These are phyloP conservation scores for Microtus montanus DNA, from an alignment of 2,113 vertebrate species.

Conservation along the genomic window DNA sequence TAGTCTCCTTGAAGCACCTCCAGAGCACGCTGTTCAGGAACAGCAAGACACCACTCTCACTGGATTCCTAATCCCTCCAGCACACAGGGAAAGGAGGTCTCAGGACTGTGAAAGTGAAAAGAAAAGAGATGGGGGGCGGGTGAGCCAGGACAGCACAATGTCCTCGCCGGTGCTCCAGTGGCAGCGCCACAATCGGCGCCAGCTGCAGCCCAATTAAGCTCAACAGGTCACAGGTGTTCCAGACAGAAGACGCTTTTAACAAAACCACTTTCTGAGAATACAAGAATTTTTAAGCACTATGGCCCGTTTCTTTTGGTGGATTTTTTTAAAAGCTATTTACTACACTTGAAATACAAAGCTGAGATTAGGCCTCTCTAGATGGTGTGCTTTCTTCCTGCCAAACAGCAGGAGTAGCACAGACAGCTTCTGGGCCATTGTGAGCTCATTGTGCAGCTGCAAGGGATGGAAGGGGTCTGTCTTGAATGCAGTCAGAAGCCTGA, in stretches of 20 bases:
- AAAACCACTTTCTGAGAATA: conserved; percentile 85
- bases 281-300: conserved; percentile 79
- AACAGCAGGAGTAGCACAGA: conserved; percentile 62
- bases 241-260: conserved; percentile 77
- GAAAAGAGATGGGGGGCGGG: conserved; percentile 41
- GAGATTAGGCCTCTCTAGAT: conserved; percentile 78
- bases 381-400: conserved; percentile 72
- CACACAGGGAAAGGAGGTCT: conserved; percentile 75
- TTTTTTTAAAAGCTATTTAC: conserved; percentile 82
- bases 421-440: background rate
- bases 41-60: conserved; percentile 81
- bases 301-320: conserved; percentile 73
- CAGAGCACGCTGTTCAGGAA: conserved; percentile 74
- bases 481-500: background rate
- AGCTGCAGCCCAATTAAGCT: conserved; percentile 87
- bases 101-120: conserved; percentile 55
- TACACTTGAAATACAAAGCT: conserved; percentile 84
- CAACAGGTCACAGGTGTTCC: conserved; percentile 87
- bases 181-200: conserved; percentile 77
- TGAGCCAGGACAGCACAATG: conserved; percentile 78
- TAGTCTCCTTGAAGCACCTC: conserved; percentile 80
- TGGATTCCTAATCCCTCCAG: conserved; percentile 83
- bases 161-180: conserved; percentile 75
- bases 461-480: too few relatives aligned
- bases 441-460: background rate